Evolutionary conservation across 92 coral and sea anemone genomes (phyloP), one percentile per base, ranked within the genome.

Genomic region (Nematostella vectensis): DNA sequence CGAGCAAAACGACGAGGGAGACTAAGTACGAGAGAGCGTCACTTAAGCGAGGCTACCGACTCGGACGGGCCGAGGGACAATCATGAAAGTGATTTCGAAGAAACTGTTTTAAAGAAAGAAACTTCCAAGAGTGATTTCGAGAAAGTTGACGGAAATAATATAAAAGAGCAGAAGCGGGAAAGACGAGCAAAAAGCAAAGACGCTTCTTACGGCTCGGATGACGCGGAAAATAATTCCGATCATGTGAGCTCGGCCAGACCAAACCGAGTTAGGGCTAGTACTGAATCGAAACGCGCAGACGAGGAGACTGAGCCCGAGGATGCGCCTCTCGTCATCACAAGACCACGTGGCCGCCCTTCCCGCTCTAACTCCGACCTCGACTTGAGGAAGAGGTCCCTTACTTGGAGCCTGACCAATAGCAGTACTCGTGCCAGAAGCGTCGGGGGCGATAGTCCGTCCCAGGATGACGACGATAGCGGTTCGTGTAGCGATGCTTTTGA

Each of bases 391-490:
- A 85, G 69, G 60, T 85, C 95, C 26, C 58, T 85, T 63, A 75
- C 88, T 57, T 68, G 80, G 69, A 80, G 59, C 58, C 63, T 85
- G 16, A 65, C 49, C 54, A 80, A 70, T 29, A 57, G 83, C 25
- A 58, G 54, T 6, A 45, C 75, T 40, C 94, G 94, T 4, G 73
- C 87, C 11, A 54, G 67, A 58, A 54, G 65, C n/a, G 57, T 70
- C 39, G 88, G 77, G 4, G 76, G 80, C 15, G 94, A 80, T 45
- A 85, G 95, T 50, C 95, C 95, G 9, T 23, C 65, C 39, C 72
- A 77, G 24, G 95, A 85, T 20, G 95, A 85, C n/a, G 95, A 85
- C 25, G 95, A 85, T 31, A 85, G 95, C 36, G 95, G 79, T 30
- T 85, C 95, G 0, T 85, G 72, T 43, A 85, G 88, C 26, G 95